These are phyloP conservation scores for Diachasma alloeum DNA, from an alignment of 1,140 invertebrate species.

Conservation along the genomic window DNA sequence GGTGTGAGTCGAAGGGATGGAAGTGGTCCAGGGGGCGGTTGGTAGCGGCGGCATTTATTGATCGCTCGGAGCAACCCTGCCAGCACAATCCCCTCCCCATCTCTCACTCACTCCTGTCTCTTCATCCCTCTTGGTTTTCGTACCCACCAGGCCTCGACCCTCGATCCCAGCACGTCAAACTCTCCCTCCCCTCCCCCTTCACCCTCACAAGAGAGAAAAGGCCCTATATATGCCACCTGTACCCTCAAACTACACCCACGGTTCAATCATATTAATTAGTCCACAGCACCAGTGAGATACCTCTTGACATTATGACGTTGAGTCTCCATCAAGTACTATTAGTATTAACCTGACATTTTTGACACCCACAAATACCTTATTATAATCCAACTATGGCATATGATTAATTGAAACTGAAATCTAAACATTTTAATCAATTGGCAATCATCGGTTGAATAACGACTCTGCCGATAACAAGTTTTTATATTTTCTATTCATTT, in stretches of 20 bases:
- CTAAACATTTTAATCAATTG: too few species aligned
- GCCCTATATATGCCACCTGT: neutral
- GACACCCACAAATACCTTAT: neutral
- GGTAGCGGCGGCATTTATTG: slow-evolving; percentile 60
- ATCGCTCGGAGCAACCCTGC: slow-evolving; percentile 58
- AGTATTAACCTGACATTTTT: neutral
- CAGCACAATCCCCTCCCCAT: slow-evolving; percentile 33
- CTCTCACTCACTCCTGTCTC: slow-evolving; percentile 28
- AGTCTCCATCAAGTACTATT: neutral
- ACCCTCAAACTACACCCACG: neutral
- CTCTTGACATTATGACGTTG: slow-evolving; percentile 30
- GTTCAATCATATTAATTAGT: slow-evolving; percentile 56
- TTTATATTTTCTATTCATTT: too few species aligned
- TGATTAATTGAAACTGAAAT: neutral
- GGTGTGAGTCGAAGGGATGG: slow-evolving; percentile 27
- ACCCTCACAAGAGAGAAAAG: slow-evolving; percentile 31
- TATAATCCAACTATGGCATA: neutral
- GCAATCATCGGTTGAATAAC: too few species aligned
- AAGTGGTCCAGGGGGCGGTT: slow-evolving; percentile 50
- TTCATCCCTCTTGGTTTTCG: slow-evolving; percentile 35
- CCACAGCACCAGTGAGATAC: slow-evolving; percentile 28
- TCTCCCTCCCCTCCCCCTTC: slow-evolving; percentile 15
- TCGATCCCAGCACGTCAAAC: slow-evolving; percentile 25
- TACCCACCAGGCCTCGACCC: slow-evolving; percentile 29
- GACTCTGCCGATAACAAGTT: too few species aligned